phyloP scores from a whole-genome alignment of 2,888 invertebrate species.

The Hanleya hanleyi region DNA sequence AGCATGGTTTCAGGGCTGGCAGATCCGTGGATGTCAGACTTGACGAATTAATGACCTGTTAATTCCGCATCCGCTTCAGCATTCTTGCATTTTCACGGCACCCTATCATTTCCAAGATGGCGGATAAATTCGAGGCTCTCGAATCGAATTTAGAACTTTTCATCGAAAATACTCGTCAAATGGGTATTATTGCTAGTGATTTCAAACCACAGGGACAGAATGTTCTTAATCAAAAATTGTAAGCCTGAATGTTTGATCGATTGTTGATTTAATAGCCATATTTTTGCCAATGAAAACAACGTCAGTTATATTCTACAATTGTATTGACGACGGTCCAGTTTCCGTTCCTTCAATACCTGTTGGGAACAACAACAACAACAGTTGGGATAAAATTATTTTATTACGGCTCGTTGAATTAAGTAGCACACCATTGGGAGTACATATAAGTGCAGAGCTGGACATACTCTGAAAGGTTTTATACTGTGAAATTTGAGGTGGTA shows the following conservation, averaged over 20 bases:
- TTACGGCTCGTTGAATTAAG: no score
- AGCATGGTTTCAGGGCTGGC: no score
- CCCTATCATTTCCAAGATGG: conserved; percentile 75
- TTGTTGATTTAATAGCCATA: background rate
- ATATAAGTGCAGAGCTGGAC: no score
- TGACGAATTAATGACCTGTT: no score
- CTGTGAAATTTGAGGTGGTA: no score
- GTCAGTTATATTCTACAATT: background rate
- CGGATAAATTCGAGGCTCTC: conserved; percentile 90
- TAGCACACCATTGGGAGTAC: no score
- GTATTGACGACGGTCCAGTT: background rate
- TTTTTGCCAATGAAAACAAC: background rate
- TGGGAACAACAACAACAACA: no score
- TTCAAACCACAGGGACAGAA: conserved; percentile 98
- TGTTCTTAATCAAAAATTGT: conserved; percentile 97
- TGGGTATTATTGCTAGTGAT: conserved; percentile 98
- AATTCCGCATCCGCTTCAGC: background rate
- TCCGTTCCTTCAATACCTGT: background rate
- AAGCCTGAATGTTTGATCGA: conserved; percentile 73
- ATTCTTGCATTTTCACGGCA: background rate
- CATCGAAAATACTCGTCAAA: conserved; percentile 98
- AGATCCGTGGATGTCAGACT: no score
- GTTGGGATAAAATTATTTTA: background rate
- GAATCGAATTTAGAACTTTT: conserved; percentile 97
- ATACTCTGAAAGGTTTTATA: no score